Conservation (phyloP, 2,113 vertebrate genomes). For the Misgurnus mizolepis region DNA sequence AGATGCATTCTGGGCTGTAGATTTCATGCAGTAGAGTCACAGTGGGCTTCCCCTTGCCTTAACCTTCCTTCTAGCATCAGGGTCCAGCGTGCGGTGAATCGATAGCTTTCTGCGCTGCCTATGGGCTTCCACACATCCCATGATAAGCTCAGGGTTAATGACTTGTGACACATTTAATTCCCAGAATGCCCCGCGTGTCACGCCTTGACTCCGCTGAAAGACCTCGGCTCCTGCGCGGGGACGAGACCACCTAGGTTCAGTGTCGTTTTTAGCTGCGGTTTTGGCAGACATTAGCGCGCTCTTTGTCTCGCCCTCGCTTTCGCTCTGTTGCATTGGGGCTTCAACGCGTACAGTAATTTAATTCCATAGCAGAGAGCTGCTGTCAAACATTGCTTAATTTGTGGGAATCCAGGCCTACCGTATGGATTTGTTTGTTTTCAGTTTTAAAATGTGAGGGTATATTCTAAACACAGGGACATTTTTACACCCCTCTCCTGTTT, state of each 20-base stretch:
- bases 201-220: neutral
- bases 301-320: slow-evolving; percentile 17
- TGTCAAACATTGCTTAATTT: slow-evolving; percentile 1
- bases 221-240: neutral
- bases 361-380: slow-evolving; percentile 9
- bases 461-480: slow-evolving; percentile 11
- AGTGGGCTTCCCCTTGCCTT: slow-evolving; percentile 4
- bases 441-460: slow-evolving; percentile 20
- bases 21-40: neutral
- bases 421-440: slow-evolving; percentile 27
- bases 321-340: neutral
- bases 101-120: slow-evolving; percentile 15
- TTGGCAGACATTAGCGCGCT: slow-evolving; percentile 4
- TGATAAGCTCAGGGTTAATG: slow-evolving; percentile 41
- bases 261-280: slow-evolving; percentile 3
- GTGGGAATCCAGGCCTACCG: slow-evolving; percentile 3
- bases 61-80: slow-evolving; percentile 16
- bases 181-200: slow-evolving; percentile 9
- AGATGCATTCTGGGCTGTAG: neutral
- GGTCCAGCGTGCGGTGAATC: slow-evolving; percentile 21
- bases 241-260: neutral
- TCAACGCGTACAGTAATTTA: slow-evolving; percentile 27
- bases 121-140: neutral
- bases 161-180: slow-evolving; percentile 42
- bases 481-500: neutral